Conservation (phyloP, 2,797 vertebrate species). For the Chaenodraco wilsoni region DNA sequence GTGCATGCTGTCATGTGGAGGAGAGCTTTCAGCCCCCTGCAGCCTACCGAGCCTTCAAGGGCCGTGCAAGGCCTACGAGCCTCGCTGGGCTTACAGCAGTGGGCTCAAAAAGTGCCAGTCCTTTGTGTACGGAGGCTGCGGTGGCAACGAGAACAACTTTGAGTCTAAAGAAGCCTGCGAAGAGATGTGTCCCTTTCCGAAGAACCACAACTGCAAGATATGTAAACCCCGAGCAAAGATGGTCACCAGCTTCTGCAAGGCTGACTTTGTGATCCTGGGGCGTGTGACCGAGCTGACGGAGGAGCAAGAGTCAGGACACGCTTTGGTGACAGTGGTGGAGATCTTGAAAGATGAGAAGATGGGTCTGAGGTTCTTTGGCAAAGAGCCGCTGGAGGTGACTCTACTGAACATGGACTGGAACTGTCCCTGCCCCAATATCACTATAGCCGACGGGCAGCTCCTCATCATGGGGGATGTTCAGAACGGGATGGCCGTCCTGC, state of each 20-base stretch:
- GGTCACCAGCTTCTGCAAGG: conserved; percentile 96
- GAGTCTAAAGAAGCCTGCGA: conserved; percentile 94
- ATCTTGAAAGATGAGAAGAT: conserved; percentile 99
- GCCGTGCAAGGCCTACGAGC: conserved; percentile 93
- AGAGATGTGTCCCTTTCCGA: conserved; percentile 93
- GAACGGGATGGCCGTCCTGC: conserved; percentile 94
- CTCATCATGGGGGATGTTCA: conserved; percentile 98
- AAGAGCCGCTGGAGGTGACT: conserved; percentile 93
- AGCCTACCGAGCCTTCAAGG: conserved; percentile 92
- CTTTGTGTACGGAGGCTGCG: conserved; percentile 94
- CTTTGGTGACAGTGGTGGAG: conserved; percentile 93
- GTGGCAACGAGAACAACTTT: conserved; percentile 97
- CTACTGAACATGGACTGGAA: conserved; percentile 96
- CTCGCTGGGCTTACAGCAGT: conserved; percentile 94
- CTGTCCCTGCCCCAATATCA: conserved; percentile 96
- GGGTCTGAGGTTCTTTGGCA: conserved; percentile 95
- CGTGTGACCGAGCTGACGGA: conserved; percentile 91
- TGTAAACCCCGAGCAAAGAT: conserved; percentile 94
- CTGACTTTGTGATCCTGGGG: conserved; percentile 95
- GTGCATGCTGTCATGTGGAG: conserved; percentile 93
- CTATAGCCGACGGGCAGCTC: conserved; percentile 86
- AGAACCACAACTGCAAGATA: conserved; percentile 90
- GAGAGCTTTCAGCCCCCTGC: conserved; percentile 89
- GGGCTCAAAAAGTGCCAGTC: conserved; percentile 92
- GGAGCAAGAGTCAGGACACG: conserved; percentile 93